These are phyloP conservation scores for Austrolebias charrua DNA, from an alignment of 2,797 vertebrate genomes.

Conservation along the genomic window DNA sequence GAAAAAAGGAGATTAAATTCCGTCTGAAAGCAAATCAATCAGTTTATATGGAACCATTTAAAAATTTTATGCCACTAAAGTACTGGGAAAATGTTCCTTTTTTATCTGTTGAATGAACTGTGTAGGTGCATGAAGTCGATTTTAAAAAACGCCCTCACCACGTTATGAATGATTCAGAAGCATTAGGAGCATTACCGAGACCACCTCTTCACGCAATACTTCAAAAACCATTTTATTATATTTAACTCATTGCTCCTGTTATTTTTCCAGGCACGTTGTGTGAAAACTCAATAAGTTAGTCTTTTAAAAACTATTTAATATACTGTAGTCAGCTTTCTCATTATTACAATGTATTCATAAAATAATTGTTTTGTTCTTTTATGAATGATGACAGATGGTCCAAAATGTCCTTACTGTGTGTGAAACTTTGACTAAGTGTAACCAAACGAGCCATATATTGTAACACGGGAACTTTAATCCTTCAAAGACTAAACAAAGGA, in stretches of 20 bases:
- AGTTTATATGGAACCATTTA: conserved; percentile 20
- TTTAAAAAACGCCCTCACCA: not conserved
- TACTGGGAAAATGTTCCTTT: conserved; percentile 13
- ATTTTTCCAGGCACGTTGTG: conserved; percentile 1
- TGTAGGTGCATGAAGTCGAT: conserved; percentile 24
- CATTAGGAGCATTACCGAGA: not conserved
- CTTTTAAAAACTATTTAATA: not conserved
- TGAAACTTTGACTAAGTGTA: not conserved
- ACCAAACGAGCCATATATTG: not conserved
- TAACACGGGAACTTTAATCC: conserved; percentile 2
- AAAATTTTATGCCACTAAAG: conserved; percentile 17
- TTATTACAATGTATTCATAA: not conserved
- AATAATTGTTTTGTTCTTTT: no score
- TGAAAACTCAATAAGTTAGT: not conserved
- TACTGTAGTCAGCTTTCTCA: not conserved
- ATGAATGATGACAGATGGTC: not conserved
- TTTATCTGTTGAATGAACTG: conserved; percentile 21
- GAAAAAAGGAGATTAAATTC: conserved; percentile 18
- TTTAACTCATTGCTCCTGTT: conserved; percentile 10
- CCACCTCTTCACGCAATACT: conserved; percentile 7
- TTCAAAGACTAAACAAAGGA: conserved; percentile 7
- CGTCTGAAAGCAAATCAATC: conserved; percentile 6
- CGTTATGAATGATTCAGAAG: conserved; percentile 16
- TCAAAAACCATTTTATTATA: conserved; percentile 2
- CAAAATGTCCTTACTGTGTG: conserved; percentile 1